Evolutionary conservation across 2,797 vertebrate genomes (phyloP).

Genomic region (Lepilemur ruficaudatus): DNA sequence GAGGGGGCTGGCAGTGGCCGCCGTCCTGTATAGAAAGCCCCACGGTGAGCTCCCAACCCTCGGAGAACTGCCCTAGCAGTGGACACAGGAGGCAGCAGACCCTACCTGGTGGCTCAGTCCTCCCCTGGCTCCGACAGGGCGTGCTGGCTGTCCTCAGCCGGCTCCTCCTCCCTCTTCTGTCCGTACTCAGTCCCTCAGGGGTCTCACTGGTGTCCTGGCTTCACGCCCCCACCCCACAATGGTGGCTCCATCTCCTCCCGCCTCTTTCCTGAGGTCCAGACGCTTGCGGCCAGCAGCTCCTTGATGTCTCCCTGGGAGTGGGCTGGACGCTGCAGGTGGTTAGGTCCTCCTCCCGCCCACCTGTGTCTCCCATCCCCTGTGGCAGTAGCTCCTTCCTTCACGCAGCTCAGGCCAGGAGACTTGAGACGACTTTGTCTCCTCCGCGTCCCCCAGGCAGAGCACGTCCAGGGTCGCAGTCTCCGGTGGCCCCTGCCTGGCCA

Average conservation of each 20-base stretch:
- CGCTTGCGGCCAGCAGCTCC: background rate
- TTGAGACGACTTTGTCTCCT: background rate
- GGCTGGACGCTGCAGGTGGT: background rate
- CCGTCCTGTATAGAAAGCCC: background rate
- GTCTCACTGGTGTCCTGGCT: background rate
- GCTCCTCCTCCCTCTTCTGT: too few species aligned
- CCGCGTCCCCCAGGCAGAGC: background rate
- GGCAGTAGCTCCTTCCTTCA: background rate
- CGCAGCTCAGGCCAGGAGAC: background rate
- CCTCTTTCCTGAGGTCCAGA: background rate
- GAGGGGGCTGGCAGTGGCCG: background rate
- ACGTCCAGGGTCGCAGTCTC: background rate
- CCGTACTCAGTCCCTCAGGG: background rate
- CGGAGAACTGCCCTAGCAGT: background rate
- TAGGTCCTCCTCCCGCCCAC: background rate
- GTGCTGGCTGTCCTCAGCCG: too few species aligned
- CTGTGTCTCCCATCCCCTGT: background rate
- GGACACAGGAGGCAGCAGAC: background rate
- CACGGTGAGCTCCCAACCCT: background rate
- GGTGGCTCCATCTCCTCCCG: background rate
- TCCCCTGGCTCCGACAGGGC: too few species aligned
- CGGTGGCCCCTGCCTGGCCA: background rate
- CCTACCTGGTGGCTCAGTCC: too few species aligned
- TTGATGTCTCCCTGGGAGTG: background rate
- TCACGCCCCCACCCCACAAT: accelerated